Percentiles rank a stretch among this genome's conserved stretches.
Evolutionary conservation across 2,797 vertebrate genomes (phyloP).

Genomic region (Euthynnus affinis): DNA sequence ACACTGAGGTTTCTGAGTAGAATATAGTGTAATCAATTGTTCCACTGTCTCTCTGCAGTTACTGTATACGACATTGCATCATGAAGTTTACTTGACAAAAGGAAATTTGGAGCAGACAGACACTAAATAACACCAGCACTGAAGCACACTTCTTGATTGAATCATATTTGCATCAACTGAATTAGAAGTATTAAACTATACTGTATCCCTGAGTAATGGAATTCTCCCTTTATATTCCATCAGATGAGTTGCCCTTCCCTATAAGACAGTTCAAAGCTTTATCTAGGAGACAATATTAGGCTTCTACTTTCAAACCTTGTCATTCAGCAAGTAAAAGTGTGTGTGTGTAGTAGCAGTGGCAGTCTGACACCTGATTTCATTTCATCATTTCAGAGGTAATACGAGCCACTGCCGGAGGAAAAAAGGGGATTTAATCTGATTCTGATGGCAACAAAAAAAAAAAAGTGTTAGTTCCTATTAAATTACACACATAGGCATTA

Average conservation of each 20-base stretch:
- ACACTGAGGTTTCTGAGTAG: too few species aligned
- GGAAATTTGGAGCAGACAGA: too few species aligned
- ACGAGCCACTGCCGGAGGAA: not conserved
- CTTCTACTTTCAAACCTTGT: not conserved
- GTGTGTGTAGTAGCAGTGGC: not conserved
- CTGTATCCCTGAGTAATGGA: not conserved
- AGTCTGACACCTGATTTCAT: conserved; percentile 12
- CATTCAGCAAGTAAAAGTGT: not conserved
- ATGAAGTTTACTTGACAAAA: too few species aligned
- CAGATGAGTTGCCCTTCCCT: conserved; percentile 6
- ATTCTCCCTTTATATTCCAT: not conserved
- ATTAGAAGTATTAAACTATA: not conserved
- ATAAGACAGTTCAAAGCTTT: not conserved
- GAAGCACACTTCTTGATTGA: not conserved
- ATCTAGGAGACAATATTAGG: not conserved
- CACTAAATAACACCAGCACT: too few species aligned
- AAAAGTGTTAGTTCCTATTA: conserved; percentile 14
- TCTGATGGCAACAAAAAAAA: conserved; percentile 5
- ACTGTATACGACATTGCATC: too few species aligned
- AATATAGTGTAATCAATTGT: too few species aligned
- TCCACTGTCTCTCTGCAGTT: too few species aligned
- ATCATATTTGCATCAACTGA: not conserved
- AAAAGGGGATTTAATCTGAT: conserved; percentile 23
- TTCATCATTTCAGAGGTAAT: conserved; percentile 14
- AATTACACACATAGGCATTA: conserved; percentile 23